A percentile compares a stretch with the other conserved stretches of the same genome.
phyloP scores from a whole-genome alignment of 2,888 invertebrate species.

The Hipparchia sbordonii region DNA sequence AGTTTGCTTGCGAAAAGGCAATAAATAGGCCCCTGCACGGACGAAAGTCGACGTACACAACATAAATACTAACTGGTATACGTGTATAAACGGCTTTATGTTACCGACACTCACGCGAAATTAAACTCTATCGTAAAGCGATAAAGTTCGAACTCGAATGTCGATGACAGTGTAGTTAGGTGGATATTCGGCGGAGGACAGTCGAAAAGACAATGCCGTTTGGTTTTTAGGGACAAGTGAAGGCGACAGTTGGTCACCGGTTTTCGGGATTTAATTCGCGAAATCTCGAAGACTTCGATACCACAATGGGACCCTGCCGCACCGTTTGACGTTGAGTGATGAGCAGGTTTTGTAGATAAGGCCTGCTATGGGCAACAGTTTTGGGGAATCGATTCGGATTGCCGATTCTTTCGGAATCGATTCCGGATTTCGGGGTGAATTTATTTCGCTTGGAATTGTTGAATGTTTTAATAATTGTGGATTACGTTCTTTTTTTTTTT shows the following conservation, averaged over 20 bases:
- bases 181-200: constrained; percentile 12
- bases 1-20: constrained; percentile 62
- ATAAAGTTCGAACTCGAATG: constrained; percentile 43
- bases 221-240: constrained; percentile 73
- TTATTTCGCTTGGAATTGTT: constrained; percentile 8
- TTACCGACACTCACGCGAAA: background rate
- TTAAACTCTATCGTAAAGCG: background rate
- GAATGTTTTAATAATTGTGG: constrained; percentile 15
- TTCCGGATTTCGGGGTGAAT: constrained; percentile 21
- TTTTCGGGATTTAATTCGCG: constrained; percentile 74
- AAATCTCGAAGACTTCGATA: constrained; percentile 63
- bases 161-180: constrained; percentile 9
- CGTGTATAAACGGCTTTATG: constrained; percentile 42
- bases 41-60: constrained; percentile 65
- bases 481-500: background rate
- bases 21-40: constrained; percentile 72
- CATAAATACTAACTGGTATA: constrained; percentile 60
- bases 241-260: constrained; percentile 68
- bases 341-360: constrained; percentile 50
- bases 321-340: constrained; percentile 67
- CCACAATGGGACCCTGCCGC: constrained; percentile 64
- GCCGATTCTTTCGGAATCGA: constrained; percentile 17
- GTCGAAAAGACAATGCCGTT: constrained; percentile 67
- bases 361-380: constrained; percentile 43
- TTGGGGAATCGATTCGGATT: constrained; percentile 32